Conservation (phyloP, 2,888 invertebrate genomes). For the Seladonia tumulorum region DNA sequence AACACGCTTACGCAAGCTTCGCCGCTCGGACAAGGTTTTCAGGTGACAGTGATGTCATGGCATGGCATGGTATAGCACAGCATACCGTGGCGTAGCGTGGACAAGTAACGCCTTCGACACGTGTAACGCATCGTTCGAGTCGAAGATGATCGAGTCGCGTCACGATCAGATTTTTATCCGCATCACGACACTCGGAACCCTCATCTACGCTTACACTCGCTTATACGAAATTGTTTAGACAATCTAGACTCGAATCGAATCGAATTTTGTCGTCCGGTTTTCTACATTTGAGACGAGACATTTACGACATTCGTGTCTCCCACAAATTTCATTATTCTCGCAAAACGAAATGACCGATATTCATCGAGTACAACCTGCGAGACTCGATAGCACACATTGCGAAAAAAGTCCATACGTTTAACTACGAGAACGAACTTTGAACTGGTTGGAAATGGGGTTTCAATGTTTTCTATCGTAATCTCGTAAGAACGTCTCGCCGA, state of each 20-base stretch:
- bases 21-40: conserved; percentile 62
- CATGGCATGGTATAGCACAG: conserved; percentile 12
- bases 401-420: not conserved
- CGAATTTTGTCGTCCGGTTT: not conserved
- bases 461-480: not conserved
- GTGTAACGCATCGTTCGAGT: conserved; percentile 21
- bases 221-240: not conserved
- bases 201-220: not conserved
- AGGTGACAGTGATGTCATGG: conserved; percentile 67
- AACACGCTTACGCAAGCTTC: conserved; percentile 69
- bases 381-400: not conserved
- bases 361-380: not conserved
- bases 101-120: conserved; percentile 44
- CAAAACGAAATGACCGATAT: no score
- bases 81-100: conserved; percentile 26
- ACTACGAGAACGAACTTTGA: not conserved
- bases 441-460: not conserved
- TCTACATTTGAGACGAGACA: not conserved
- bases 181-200: not conserved
- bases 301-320: no score
- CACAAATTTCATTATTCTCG: no score
- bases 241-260: no score
- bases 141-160: not conserved
- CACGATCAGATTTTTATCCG: not conserved
- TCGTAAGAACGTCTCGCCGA: not conserved